Percentiles rank a stretch among this genome's conserved stretches.
phyloP scores from a whole-genome alignment of 2,113 vertebrate species.

The Poicephalus meyeri region DNA sequence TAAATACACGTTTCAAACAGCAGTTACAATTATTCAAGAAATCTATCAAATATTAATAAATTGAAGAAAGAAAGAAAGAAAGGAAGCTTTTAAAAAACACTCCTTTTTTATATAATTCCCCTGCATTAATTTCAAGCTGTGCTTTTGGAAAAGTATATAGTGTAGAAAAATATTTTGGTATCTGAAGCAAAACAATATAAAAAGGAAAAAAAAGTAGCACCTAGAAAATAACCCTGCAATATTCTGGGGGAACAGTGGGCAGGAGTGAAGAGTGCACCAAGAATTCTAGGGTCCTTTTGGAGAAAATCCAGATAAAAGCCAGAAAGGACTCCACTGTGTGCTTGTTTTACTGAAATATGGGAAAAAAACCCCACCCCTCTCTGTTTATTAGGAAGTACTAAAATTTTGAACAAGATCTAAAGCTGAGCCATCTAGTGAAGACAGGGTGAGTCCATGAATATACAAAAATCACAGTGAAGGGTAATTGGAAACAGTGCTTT shows the following conservation, averaged over 20 bases:
- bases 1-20: neutral
- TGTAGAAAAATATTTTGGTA: neutral
- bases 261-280: neutral
- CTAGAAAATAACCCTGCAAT: neutral
- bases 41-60: neutral
- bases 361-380: rapidly evolving
- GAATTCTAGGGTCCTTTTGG: neutral
- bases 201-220: neutral
- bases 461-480: neutral
- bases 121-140: neutral
- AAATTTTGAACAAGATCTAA: neutral
- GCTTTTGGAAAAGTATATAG: neutral
- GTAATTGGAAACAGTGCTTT: neutral
- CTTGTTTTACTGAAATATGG: neutral
- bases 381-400: neutral
- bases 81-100: neutral
- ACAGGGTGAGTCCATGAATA: neutral
- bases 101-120: neutral
- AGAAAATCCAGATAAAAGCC: neutral
- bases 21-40: neutral
- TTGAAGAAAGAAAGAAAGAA: neutral
- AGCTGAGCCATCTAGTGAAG: neutral
- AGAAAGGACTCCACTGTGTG: neutral
- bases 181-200: neutral
- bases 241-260: neutral